phyloP scores from a whole-genome alignment of 2,797 vertebrate genomes.

The Miichthys miiuy region DNA sequence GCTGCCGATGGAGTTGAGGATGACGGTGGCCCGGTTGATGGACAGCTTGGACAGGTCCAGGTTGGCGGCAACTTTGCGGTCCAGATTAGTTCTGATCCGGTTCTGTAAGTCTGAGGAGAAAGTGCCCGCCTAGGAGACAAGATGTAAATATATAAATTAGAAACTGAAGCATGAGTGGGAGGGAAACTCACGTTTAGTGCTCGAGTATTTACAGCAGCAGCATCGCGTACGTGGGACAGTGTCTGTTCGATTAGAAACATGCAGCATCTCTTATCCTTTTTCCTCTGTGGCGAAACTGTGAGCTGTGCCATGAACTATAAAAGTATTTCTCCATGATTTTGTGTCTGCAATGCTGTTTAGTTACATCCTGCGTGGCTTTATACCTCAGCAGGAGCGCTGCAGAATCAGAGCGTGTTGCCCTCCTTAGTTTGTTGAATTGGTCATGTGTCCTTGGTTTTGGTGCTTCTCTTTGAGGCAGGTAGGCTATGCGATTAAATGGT shows the following conservation, averaged over 20 bases:
- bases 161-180: not conserved
- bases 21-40: slow-evolving; percentile 88
- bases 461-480: no score
- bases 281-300: not conserved
- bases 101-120: slow-evolving; percentile 87
- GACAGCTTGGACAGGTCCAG: slow-evolving; percentile 84
- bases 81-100: slow-evolving; percentile 84
- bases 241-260: not conserved
- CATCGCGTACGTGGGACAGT: not conserved
- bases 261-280: not conserved
- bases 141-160: not conserved
- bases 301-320: not conserved
- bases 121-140: slow-evolving; percentile 76
- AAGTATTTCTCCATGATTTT: no score
- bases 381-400: no score
- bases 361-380: no score
- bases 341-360: no score
- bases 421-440: no score
- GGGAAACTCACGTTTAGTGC: not conserved
- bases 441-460: no score
- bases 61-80: slow-evolving; percentile 74
- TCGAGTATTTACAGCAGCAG: not conserved
- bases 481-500: no score
- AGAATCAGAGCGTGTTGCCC: no score
- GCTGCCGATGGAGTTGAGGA: slow-evolving; percentile 95